These are phyloP conservation scores for Oncorhynchus mykiss DNA, from an alignment of 2,113 vertebrate species.

Conservation along the genomic window DNA sequence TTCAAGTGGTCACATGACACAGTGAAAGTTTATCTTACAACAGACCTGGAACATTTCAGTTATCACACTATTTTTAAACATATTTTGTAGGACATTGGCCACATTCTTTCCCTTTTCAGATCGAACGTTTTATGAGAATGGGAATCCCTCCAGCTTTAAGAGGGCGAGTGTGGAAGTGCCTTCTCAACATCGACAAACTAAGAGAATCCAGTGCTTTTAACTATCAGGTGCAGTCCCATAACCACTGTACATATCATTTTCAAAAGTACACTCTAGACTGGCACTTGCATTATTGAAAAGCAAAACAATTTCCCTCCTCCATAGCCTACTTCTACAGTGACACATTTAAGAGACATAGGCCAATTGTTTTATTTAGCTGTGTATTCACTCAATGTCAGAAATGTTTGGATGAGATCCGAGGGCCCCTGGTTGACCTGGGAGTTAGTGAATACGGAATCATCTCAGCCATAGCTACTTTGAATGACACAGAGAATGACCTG, in stretches of 20 bases:
- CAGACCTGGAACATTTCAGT: neutral
- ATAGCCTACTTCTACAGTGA: neutral
- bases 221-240: conserved; percentile 63
- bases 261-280: too few species aligned
- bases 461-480: conserved; percentile 64
- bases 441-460: conserved; percentile 73
- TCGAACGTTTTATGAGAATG: conserved; percentile 71
- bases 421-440: conserved; percentile 67
- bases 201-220: conserved; percentile 57
- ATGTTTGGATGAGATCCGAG: conserved; percentile 65
- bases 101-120: conserved; percentile 43
- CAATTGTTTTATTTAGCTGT: neutral
- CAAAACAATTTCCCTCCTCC: too few species aligned
- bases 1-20: neutral
- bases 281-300: too few species aligned
- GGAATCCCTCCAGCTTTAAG: conserved; percentile 68
- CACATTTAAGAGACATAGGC: neutral
- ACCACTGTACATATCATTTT: neutral
- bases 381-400: conserved; percentile 38
- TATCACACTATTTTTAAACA: neutral
- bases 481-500: conserved; percentile 63
- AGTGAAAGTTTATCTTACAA: neutral
- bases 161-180: conserved; percentile 69
- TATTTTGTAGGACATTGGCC: neutral
- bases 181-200: conserved; percentile 57